Conservation (phyloP, 2,797 vertebrate species). For the Channallabes apus region DNA sequence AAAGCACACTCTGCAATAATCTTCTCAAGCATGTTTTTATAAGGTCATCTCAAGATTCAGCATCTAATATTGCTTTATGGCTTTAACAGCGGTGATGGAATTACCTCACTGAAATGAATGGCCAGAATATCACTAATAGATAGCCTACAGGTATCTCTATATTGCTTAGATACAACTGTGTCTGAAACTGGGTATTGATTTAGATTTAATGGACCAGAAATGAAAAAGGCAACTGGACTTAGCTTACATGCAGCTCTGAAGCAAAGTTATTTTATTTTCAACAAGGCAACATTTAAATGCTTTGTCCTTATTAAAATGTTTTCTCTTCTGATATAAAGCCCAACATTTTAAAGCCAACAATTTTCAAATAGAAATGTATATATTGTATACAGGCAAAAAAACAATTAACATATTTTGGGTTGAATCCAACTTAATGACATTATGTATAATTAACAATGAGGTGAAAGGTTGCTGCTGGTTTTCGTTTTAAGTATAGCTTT, state of each 20-base stretch:
- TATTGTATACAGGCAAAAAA: neutral
- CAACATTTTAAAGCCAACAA: neutral
- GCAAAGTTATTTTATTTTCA: neutral
- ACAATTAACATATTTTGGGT: neutral
- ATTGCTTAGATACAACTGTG: slow-evolving; percentile 2
- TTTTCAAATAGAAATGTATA: neutral
- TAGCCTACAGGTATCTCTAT: slow-evolving; percentile 17
- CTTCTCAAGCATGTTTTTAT: neutral
- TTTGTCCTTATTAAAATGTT: neutral
- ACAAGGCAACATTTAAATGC: neutral
- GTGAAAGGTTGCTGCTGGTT: neutral
- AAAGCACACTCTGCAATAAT: neutral
- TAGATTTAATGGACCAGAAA: slow-evolving; percentile 1
- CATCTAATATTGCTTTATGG: neutral
- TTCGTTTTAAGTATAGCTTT: neutral
- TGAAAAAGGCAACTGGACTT: neutral
- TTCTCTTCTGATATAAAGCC: neutral
- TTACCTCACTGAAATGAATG: neutral
- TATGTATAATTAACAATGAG: neutral
- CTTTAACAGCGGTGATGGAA: slow-evolving; percentile 1
- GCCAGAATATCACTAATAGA: slow-evolving; percentile 3
- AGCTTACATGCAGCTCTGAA: neutral
- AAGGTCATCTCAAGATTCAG: slow-evolving; percentile 1
- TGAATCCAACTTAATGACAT: neutral
- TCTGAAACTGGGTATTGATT: slow-evolving; percentile 17